Percentiles rank a stretch among this genome's conserved stretches.
Conservation (phyloP, 1,140 invertebrate genomes). For the Muscidifurax raptorellus region DNA sequence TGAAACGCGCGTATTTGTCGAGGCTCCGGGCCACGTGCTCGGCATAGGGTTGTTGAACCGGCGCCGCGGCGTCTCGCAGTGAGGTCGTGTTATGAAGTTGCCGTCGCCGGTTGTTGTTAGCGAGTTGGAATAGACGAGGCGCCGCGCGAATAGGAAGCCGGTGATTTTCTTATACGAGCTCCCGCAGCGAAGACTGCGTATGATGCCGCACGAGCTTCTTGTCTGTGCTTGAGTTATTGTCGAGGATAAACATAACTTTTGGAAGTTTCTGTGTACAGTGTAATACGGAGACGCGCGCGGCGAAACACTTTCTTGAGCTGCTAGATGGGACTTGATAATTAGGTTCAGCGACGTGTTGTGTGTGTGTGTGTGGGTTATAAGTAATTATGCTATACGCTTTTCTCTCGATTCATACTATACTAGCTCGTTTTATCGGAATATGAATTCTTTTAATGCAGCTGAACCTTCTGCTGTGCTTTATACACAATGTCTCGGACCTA, state of each 20-base stretch:
- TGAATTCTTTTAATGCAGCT: too few relatives aligned
- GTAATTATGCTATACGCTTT: too few relatives aligned
- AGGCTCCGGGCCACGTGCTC: neutral
- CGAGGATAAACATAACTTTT: neutral
- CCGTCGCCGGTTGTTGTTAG: neutral
- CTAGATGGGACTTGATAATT: neutral
- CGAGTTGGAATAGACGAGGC: neutral
- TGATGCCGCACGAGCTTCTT: neutral
- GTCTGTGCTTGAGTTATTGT: neutral
- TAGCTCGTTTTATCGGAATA: too few relatives aligned
- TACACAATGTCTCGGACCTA: too few relatives aligned
- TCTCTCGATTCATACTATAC: too few relatives aligned
- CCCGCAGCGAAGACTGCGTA: too few relatives aligned
- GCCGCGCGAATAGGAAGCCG: too few relatives aligned
- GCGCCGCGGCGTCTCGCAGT: neutral
- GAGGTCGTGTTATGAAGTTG: neutral
- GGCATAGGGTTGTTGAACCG: neutral
- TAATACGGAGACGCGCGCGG: neutral
- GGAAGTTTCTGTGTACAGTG: neutral
- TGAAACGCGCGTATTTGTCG: too few relatives aligned
- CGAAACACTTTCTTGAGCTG: neutral
- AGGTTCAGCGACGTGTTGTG: neutral
- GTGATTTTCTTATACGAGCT: too few relatives aligned
- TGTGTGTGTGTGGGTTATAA: too few relatives aligned
- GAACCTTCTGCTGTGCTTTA: too few relatives aligned